These are phyloP conservation scores for Pseudachorutes palmiensis DNA, from an alignment of 1,140 invertebrate species.

Conservation along the genomic window DNA sequence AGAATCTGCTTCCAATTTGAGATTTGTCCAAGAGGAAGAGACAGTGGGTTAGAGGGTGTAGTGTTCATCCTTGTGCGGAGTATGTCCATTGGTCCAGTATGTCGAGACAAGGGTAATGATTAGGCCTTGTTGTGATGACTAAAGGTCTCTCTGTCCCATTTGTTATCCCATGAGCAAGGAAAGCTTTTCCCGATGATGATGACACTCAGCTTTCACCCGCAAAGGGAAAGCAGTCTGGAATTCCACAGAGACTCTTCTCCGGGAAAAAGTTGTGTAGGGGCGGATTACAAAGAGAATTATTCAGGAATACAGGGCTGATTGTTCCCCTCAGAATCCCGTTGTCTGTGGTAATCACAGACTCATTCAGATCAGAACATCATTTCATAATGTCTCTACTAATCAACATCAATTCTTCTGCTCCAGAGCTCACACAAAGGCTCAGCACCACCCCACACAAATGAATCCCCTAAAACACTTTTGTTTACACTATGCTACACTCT, in stretches of 20 bases:
- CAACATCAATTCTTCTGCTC: conserved; percentile 11
- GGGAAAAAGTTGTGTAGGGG: background rate
- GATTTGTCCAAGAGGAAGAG: too few species aligned
- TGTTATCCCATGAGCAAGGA: too few species aligned
- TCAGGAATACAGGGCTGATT: background rate
- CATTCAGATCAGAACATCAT: conserved; percentile 13
- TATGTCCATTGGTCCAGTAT: too few species aligned
- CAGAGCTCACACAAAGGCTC: background rate
- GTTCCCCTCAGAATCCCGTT: conserved; percentile 1
- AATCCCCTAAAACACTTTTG: background rate
- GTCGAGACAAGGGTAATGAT: too few species aligned
- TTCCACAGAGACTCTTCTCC: background rate
- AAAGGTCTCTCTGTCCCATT: too few species aligned
- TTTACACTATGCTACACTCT: background rate
- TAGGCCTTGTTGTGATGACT: too few species aligned
- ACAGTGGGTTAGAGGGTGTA: too few species aligned
- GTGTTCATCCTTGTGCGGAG: too few species aligned
- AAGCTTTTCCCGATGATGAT: too few species aligned
- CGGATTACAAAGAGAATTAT: conserved; percentile 10
- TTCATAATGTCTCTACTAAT: conserved; percentile 7
- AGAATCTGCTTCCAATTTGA: too few species aligned
- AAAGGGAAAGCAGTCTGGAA: background rate
- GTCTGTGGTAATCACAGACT: conserved; percentile 6
- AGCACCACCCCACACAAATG: background rate
- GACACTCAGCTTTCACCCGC: too few species aligned